phyloP scores from a whole-genome alignment of 2,113 vertebrate species.

The Brachyhypopomus gauderio region DNA sequence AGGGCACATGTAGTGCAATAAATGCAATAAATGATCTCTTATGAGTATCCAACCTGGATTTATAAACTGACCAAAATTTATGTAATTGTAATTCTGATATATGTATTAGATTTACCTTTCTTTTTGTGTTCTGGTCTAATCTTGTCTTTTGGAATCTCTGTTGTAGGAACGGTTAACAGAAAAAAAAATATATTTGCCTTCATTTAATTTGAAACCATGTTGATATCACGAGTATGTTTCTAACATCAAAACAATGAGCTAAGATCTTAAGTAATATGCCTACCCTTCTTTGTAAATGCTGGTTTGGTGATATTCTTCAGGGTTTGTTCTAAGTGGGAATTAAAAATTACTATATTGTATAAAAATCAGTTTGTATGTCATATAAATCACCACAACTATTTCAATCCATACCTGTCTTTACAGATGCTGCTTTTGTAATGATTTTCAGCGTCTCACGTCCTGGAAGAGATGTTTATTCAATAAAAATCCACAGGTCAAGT shows the following conservation, averaged over 20 bases:
- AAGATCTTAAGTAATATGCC: neutral
- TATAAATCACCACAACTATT: neutral
- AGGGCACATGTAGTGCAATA: too few species aligned
- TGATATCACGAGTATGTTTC: neutral
- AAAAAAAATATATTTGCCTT: neutral
- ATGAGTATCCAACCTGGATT: too few species aligned
- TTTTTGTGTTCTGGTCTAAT: slow-evolving; percentile 31
- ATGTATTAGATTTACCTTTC: slow-evolving; percentile 41
- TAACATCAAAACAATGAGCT: neutral
- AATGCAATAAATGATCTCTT: too few species aligned
- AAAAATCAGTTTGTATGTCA: neutral
- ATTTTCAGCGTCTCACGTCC: slow-evolving; percentile 55
- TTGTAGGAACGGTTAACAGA: neutral
- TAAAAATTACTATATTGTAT: neutral
- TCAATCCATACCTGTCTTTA: slow-evolving; percentile 57
- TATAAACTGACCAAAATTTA: too few species aligned
- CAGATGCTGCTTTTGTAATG: slow-evolving; percentile 54
- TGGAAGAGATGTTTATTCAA: slow-evolving; percentile 16
- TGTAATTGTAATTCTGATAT: neutral
- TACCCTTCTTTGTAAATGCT: slow-evolving; percentile 55
- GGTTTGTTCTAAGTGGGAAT: slow-evolving; percentile 24
- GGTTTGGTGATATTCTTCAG: slow-evolving; percentile 55
- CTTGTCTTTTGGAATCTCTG: slow-evolving; percentile 43
- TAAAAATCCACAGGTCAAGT: neutral
- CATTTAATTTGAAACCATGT: neutral